Conservation (phyloP, 1,140 invertebrate genomes). For the Muscidifurax raptorellus region DNA sequence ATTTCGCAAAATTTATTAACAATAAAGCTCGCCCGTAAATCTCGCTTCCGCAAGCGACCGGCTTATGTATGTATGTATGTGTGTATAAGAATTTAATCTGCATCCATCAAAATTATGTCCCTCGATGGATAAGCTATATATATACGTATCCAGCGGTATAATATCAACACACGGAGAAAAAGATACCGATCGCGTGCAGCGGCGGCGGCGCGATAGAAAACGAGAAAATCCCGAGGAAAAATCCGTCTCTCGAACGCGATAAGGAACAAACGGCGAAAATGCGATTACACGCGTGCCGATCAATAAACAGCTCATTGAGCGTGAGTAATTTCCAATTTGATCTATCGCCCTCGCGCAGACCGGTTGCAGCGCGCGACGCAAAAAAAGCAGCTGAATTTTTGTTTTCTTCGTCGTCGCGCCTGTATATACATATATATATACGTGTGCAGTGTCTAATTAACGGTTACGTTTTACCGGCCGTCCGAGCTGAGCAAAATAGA, state of each 20-base stretch:
- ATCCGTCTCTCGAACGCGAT: neutral
- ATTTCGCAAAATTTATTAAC: slow-evolving; percentile 34
- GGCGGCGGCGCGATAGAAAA: neutral
- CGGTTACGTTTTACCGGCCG: neutral
- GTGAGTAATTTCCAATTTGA: slow-evolving; percentile 28
- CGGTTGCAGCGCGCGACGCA: neutral
- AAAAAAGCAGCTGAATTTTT: slow-evolving; percentile 37
- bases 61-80: too few species aligned
- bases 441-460: slow-evolving; percentile 1
- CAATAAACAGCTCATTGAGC: slow-evolving; percentile 14
- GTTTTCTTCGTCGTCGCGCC: slow-evolving; percentile 1
- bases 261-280: slow-evolving; percentile 7
- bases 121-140: neutral
- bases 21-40: slow-evolving; percentile 10
- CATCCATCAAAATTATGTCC: slow-evolving; percentile 27
- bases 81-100: neutral
- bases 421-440: neutral
- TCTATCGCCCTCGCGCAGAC: neutral
- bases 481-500: neutral
- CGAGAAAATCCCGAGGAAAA: neutral
- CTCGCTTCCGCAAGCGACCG: neutral
- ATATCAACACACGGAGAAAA: neutral
- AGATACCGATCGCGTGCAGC: neutral
- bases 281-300: neutral
- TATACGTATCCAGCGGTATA: too few species aligned